These are phyloP conservation scores for Hippoglossus stenolepis DNA, from an alignment of 2,113 vertebrate genomes.

Conservation along the genomic window DNA sequence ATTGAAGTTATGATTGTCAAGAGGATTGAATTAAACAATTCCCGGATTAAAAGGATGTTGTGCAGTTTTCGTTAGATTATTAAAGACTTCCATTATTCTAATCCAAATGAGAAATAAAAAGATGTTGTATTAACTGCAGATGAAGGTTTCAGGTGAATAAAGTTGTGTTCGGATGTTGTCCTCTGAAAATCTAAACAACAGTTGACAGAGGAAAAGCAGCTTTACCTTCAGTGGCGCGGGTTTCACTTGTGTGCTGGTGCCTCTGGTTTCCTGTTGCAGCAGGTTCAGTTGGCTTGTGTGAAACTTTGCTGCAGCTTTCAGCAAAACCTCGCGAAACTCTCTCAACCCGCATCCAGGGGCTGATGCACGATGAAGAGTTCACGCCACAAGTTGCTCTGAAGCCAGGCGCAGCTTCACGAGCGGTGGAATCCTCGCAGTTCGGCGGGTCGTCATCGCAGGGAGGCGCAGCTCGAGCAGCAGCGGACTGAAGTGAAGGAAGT, in stretches of 20 bases:
- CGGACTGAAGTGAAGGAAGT: constrained; percentile 57
- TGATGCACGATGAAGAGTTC: neutral
- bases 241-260: constrained; percentile 55
- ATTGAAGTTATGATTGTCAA: too few species aligned
- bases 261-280: constrained; percentile 65
- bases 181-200: neutral
- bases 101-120: neutral
- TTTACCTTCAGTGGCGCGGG: constrained; percentile 61
- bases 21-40: too few species aligned
- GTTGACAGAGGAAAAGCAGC: neutral
- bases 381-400: neutral
- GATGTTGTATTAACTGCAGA: too few species aligned
- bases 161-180: neutral
- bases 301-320: constrained; percentile 6
- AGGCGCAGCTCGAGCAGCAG: too few species aligned
- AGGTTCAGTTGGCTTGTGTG: neutral
- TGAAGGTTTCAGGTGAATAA: neutral
- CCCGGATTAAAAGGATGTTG: too few species aligned
- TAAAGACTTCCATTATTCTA: neutral
- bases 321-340: too few species aligned
- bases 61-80: too few species aligned
- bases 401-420: neutral
- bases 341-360: neutral
- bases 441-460: too few species aligned
- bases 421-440: neutral